Percentiles rank a stretch among this genome's conserved stretches.
These are phyloP conservation scores for Brienomyrus longianalis DNA, from an alignment of 2,113 vertebrate species.

Conservation along the genomic window DNA sequence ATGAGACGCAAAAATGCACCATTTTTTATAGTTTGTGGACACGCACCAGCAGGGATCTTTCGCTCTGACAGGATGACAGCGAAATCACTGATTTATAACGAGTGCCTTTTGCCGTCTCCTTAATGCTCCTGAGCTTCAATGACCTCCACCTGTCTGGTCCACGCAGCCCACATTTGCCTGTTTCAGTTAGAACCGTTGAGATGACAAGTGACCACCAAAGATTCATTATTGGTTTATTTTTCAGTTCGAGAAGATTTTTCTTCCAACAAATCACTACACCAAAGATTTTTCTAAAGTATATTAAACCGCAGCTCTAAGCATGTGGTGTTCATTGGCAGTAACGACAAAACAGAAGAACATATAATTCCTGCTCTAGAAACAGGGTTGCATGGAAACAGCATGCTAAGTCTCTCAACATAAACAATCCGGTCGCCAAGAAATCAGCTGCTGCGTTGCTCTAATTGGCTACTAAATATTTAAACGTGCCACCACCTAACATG, in stretches of 20 bases:
- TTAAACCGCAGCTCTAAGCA: not conserved
- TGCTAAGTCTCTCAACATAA: constrained; percentile 50
- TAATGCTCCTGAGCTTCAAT: not conserved
- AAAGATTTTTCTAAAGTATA: not conserved
- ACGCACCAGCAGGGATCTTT: not conserved
- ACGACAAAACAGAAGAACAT: constrained; percentile 40
- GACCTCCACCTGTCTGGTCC: not conserved
- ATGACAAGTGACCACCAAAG: not conserved
- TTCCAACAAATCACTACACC: too few species aligned
- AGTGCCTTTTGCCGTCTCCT: not conserved
- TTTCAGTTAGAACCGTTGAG: not conserved
- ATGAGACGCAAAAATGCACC: not conserved
- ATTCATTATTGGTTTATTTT: not conserved
- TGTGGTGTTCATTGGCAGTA: constrained; percentile 49
- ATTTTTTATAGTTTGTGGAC: not conserved
- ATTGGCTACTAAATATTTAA: constrained; percentile 29
- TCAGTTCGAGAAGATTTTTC: not conserved
- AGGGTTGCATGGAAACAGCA: constrained; percentile 41
- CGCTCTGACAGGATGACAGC: not conserved
- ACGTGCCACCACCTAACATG: not conserved
- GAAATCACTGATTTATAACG: not conserved
- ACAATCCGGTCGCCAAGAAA: constrained; percentile 55
- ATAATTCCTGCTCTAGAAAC: constrained; percentile 43
- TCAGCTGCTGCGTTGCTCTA: constrained; percentile 42
- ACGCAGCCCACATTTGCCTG: not conserved